Evolutionary conservation across 2,888 invertebrate genomes (phyloP).

Genomic region (Eucera pruinosa): DNA sequence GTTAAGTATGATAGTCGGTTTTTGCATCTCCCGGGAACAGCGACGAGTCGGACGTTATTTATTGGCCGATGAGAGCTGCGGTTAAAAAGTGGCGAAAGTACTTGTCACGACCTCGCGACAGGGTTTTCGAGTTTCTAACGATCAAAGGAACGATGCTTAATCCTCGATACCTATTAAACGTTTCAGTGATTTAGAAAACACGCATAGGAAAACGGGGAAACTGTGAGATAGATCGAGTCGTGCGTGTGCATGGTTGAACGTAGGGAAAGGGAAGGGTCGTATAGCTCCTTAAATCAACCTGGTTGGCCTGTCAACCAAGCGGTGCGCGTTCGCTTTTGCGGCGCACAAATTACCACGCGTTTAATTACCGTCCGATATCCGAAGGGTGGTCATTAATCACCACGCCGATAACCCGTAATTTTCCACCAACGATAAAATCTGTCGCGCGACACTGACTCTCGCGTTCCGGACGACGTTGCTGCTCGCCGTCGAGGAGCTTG

Average conservation of each 20-base stretch:
- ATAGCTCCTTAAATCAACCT: conserved; percentile 77
- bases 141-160: background rate
- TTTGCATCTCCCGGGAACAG: conserved; percentile 38
- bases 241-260: background rate
- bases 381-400: conserved; percentile 72
- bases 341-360: conserved; percentile 72
- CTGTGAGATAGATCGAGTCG: background rate
- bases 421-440: conserved; percentile 74
- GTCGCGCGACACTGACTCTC: conserved; percentile 59
- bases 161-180: conserved; percentile 1
- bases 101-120: conserved; percentile 22
- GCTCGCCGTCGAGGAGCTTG: background rate
- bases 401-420: conserved; percentile 72
- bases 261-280: conserved; percentile 23
- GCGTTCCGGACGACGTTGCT: conserved; percentile 7
- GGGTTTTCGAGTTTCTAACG: conserved; percentile 23
- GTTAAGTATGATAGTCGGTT: conserved; percentile 53
- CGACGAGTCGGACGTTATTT: conserved; percentile 33
- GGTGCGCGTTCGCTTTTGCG: conserved; percentile 56
- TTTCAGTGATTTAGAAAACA: background rate
- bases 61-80: conserved; percentile 13
- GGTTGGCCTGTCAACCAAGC: conserved; percentile 65
- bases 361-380: conserved; percentile 78
- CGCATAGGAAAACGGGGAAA: conserved; percentile 4
- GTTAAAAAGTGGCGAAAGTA: conserved; percentile 30